phyloP scores from a whole-genome alignment of 2,888 invertebrate genomes.

The Xylocampa areola region DNA sequence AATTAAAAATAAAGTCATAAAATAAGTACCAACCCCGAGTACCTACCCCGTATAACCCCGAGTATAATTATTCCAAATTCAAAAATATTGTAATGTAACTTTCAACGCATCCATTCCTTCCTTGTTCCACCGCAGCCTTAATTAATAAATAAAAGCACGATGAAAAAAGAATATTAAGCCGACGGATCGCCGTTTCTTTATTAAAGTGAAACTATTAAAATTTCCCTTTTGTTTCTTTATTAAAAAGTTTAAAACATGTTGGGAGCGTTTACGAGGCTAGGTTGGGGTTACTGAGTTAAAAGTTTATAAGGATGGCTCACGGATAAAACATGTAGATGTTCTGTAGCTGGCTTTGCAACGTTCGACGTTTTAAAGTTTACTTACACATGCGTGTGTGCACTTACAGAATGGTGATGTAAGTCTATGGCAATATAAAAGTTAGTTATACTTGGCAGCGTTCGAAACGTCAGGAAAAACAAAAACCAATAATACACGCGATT shows the following conservation, averaged over 20 bases:
- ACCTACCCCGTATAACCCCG: too few relatives aligned
- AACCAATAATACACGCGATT: too few relatives aligned
- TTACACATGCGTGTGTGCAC: too few relatives aligned
- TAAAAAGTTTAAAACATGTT: constrained; percentile 67
- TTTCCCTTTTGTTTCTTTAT: constrained; percentile 68
- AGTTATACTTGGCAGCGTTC: too few relatives aligned
- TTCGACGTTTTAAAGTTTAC: constrained; percentile 24
- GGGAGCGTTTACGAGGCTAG: constrained; percentile 47
- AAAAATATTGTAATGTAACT: background rate
- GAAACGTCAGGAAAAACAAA: too few relatives aligned
- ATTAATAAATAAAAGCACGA: constrained; percentile 79
- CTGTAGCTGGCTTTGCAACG: constrained; percentile 7
- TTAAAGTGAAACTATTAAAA: constrained; percentile 81
- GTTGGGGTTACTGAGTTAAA: constrained; percentile 47
- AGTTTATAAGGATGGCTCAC: constrained; percentile 42
- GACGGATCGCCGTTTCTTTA: constrained; percentile 70
- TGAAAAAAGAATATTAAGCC: constrained; percentile 70
- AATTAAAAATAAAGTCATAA: too few relatives aligned
- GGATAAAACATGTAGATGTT: constrained; percentile 30
- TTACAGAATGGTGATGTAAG: too few relatives aligned
- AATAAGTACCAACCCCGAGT: too few relatives aligned
- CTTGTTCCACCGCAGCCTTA: constrained; percentile 69
- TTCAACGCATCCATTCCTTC: constrained; percentile 74
- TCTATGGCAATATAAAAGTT: too few relatives aligned
- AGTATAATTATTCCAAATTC: background rate